Conservation (phyloP, 2,888 invertebrate genomes). For the Apotomis turbidana region DNA sequence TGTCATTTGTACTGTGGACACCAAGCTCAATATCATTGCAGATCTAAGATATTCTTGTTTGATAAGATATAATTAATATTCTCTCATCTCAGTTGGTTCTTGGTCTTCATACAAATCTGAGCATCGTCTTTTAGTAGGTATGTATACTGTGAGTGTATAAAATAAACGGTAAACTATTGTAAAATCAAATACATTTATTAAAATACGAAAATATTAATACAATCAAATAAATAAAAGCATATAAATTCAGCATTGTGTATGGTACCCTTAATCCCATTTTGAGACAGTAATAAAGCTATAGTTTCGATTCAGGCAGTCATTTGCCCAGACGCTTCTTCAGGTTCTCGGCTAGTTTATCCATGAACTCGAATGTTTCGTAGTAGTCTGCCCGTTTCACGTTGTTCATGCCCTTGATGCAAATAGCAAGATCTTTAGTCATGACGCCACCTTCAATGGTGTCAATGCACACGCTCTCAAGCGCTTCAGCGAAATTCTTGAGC, state of each 20-base stretch:
- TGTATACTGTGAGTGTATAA: neutral
- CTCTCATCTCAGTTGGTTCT: too few species aligned
- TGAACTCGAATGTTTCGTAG: constrained; percentile 98
- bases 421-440: constrained; percentile 99
- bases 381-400: constrained; percentile 92
- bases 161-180: constrained; percentile 3
- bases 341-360: constrained; percentile 97
- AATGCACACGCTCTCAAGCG: constrained; percentile 95
- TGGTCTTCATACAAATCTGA: neutral
- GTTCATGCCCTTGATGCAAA: constrained; percentile 97
- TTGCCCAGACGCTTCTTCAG: constrained; percentile 85
- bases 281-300: constrained; percentile 56
- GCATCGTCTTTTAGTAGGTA: neutral
- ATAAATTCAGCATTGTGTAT: constrained; percentile 49
- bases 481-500: constrained; percentile 91
- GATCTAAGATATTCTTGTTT: too few species aligned
- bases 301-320: constrained; percentile 76
- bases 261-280: constrained; percentile 64
- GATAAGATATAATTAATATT: too few species aligned
- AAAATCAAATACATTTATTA: constrained; percentile 35
- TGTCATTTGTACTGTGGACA: too few species aligned
- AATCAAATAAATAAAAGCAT: constrained; percentile 65
- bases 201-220: constrained; percentile 35
- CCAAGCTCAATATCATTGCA: too few species aligned
- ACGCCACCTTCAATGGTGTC: constrained; percentile 97